A percentile compares a stretch with the other conserved stretches of the same genome.
Evolutionary conservation across 2,888 invertebrate genomes (phyloP).

Genomic region (Anodontia alba): DNA sequence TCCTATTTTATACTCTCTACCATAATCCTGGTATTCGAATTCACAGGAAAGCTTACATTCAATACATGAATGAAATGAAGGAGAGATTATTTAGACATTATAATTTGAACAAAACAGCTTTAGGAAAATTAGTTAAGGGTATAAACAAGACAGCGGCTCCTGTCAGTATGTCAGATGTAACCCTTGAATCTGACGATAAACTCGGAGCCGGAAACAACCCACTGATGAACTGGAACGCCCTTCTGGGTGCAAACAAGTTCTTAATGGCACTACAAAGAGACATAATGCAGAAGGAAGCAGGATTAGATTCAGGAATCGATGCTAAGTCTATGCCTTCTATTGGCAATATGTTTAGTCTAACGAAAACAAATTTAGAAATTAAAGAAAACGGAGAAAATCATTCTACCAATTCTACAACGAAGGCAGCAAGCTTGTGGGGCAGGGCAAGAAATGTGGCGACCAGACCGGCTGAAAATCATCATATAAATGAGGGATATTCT

Average conservation of each 20-base stretch:
- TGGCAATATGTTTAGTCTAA: neutral
- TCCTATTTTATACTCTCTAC: slow-evolving; percentile 42
- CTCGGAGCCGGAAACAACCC: slow-evolving; percentile 11
- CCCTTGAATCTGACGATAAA: neutral
- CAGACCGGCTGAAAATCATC: neutral
- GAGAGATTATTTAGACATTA: slow-evolving; percentile 36
- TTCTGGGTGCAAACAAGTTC: slow-evolving; percentile 37
- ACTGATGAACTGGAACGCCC: slow-evolving; percentile 38
- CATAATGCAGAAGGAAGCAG: neutral
- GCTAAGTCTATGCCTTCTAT: neutral
- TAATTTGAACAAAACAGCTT: slow-evolving; percentile 32
- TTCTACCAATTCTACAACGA: neutral
- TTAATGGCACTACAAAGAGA: slow-evolving; percentile 37
- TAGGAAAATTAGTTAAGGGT: slow-evolving; percentile 39
- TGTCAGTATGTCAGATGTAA: neutral
- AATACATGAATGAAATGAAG: slow-evolving; percentile 38
- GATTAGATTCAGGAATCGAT: neutral
- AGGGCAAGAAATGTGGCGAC: neutral
- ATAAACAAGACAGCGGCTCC: slow-evolving; percentile 26
- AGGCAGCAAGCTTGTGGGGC: neutral
- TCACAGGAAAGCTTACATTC: slow-evolving; percentile 44
- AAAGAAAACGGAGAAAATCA: neutral
- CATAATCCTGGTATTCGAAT: slow-evolving; percentile 49
- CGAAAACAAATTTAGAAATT: neutral
- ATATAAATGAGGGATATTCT: neutral